A percentile compares a stretch with the other conserved stretches of the same genome.
Evolutionary conservation across 2,888 invertebrate genomes (phyloP).

Genomic region (Tuberolachnus salignus): DNA sequence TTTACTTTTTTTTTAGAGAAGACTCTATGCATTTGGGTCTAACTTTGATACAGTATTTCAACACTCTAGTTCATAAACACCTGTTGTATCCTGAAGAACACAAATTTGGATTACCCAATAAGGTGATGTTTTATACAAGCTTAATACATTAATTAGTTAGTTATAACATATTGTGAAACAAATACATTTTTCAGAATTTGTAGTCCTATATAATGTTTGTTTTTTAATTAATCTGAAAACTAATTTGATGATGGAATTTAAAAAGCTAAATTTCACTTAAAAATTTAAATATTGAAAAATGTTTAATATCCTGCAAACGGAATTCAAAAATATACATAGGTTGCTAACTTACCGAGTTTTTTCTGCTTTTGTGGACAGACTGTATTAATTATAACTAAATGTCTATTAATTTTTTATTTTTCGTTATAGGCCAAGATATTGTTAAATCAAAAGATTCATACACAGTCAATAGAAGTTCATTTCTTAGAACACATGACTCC

Average conservation of each 20-base stretch:
- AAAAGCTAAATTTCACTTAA: no score
- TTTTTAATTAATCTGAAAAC: neutral
- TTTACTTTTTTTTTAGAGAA: constrained; percentile 12
- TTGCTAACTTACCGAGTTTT: no score
- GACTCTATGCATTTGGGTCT: neutral
- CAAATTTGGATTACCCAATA: neutral
- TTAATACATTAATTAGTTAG: no score
- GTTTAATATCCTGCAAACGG: no score
- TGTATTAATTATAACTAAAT: neutral
- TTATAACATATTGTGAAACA: neutral
- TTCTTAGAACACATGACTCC: no score
- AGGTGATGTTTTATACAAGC: constrained; percentile 20
- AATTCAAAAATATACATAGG: no score
- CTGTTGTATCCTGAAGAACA: constrained; percentile 1
- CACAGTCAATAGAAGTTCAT: no score
- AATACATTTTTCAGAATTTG: neutral
- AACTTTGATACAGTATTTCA: constrained; percentile 35
- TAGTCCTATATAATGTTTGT: no score
- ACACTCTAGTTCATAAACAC: neutral
- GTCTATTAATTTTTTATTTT: neutral
- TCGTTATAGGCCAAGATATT: neutral
- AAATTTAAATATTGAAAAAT: no score
- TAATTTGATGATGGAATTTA: no score
- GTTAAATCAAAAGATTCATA: no score
- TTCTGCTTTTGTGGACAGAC: no score